Percentiles rank a stretch among this genome's conserved stretches.
Conservation (phyloP, 1,140 invertebrate species). For the Magallana ariakensis region DNA sequence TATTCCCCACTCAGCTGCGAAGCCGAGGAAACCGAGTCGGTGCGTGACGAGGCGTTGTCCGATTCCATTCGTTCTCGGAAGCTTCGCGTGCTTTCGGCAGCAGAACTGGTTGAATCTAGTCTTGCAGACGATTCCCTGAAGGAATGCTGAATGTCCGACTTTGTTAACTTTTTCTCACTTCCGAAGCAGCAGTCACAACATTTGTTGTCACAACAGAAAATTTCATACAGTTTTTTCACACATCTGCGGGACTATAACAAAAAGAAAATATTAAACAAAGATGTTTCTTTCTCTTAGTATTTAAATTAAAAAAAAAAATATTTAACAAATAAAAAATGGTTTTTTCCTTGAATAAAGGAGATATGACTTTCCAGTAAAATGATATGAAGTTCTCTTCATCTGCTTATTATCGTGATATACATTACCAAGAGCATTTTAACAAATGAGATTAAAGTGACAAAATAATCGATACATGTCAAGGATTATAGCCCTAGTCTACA, state of each 20-base stretch:
- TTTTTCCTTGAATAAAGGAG: no score
- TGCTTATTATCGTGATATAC: not conserved
- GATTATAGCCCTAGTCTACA: not conserved
- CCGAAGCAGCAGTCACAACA: constrained; percentile 59
- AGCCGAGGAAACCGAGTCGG: constrained; percentile 73
- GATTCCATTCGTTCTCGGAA: constrained; percentile 69
- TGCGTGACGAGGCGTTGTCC: constrained; percentile 68
- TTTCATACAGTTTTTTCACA: constrained; percentile 50
- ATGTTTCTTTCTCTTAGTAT: no score
- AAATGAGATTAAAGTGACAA: constrained; percentile 1
- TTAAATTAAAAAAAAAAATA: no score
- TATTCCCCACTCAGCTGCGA: constrained; percentile 66
- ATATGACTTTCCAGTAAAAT: no score
- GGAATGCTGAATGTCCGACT: constrained; percentile 69
- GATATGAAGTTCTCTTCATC: no score
- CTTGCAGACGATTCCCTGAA: constrained; percentile 64
- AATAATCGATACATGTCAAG: constrained; percentile 2
- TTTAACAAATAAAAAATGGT: no score
- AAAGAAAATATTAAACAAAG: not conserved
- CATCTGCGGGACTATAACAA: constrained; percentile 43
- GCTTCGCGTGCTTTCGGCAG: constrained; percentile 66
- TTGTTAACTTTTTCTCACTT: constrained; percentile 59
- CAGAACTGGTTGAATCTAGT: constrained; percentile 72
- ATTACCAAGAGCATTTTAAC: not conserved
- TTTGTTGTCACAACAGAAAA: constrained; percentile 59